Conservation (phyloP, 2,888 invertebrate species). For the Strigamia maritima region DNA sequence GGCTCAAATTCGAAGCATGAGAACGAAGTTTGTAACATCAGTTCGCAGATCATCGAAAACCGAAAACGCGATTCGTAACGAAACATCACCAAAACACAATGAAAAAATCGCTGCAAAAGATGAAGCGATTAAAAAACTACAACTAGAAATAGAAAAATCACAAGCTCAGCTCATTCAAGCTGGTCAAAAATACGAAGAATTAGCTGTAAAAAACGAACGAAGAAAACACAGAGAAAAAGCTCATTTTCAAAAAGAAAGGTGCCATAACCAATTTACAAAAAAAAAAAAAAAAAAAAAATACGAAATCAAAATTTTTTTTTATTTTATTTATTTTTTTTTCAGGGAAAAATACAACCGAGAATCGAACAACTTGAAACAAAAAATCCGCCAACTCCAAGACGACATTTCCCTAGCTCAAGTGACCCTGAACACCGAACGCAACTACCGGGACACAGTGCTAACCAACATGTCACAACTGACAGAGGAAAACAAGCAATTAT, state of each 20-base stretch:
- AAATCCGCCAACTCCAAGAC: neutral
- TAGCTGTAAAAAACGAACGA: neutral
- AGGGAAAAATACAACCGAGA: neutral
- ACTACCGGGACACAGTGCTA: neutral
- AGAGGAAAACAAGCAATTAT: neutral
- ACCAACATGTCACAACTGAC: neutral
- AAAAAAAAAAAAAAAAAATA: neutral
- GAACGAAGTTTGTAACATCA: neutral
- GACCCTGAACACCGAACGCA: neutral
- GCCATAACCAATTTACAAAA: too few relatives aligned
- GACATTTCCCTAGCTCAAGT: neutral
- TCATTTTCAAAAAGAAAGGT: conserved; percentile 1
- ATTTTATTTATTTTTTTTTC: neutral
- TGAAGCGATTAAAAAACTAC: neutral
- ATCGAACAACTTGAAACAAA: neutral
- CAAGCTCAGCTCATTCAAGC: neutral
- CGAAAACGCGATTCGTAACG: neutral
- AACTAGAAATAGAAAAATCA: neutral
- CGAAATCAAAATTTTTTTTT: neutral
- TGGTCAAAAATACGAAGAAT: neutral
- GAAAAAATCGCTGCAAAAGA: neutral
- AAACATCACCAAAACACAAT: neutral
- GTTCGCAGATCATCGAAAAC: neutral
- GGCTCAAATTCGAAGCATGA: neutral
- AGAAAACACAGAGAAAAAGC: conserved; percentile 2